These are phyloP conservation scores for Cataglyphis livida DNA, from an alignment of 2,888 invertebrate genomes.

Conservation along the genomic window DNA sequence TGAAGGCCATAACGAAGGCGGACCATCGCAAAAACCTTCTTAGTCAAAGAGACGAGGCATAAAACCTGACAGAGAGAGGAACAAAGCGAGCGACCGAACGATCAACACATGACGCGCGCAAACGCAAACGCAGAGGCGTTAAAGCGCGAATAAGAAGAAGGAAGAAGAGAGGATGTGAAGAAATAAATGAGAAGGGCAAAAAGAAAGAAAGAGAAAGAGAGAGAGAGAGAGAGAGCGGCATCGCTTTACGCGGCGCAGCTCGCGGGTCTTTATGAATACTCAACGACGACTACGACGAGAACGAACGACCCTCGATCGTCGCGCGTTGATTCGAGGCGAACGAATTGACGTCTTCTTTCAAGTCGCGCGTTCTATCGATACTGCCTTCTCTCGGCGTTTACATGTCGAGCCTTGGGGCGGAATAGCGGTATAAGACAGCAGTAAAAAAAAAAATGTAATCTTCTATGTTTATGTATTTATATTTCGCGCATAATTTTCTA, in stretches of 20 bases:
- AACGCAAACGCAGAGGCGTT: constrained; percentile 68
- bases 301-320: constrained; percentile 17
- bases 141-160: constrained; percentile 70
- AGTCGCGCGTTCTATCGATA: neutral
- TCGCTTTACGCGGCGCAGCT: constrained; percentile 59
- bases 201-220: constrained; percentile 42
- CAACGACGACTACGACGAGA: constrained; percentile 57
- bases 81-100: constrained; percentile 11
- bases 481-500: neutral
- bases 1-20: constrained; percentile 74
- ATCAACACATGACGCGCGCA: constrained; percentile 47
- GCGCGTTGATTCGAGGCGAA: constrained; percentile 54
- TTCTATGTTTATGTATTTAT: neutral
- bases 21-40: constrained; percentile 75
- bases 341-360: constrained; percentile 71
- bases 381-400: neutral
- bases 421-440: neutral
- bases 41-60: constrained; percentile 71
- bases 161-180: constrained; percentile 63
- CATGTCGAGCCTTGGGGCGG: neutral
- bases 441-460: neutral
- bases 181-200: constrained; percentile 76
- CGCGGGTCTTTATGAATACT: constrained; percentile 66
- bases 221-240: constrained; percentile 23
- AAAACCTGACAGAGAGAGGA: constrained; percentile 62